Evolutionary conservation across 2,113 vertebrate species (phyloP).

Genomic region (Fukomys damarensis): DNA sequence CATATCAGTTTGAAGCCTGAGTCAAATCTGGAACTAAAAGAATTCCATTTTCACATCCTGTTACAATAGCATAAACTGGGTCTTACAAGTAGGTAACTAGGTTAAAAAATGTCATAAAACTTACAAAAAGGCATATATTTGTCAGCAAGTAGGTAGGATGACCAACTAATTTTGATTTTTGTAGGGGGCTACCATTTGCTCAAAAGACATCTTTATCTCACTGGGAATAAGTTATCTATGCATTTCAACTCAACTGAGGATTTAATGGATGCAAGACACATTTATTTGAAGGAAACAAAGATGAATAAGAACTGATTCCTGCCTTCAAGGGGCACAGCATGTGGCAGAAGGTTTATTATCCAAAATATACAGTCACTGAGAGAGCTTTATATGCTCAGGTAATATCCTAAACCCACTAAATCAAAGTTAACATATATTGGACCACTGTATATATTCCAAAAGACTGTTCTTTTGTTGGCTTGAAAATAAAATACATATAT

Average conservation of each 20-base stretch:
- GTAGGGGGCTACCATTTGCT: not conserved
- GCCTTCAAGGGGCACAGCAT: not conserved
- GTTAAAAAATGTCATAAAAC: constrained; percentile 15
- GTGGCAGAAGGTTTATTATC: not conserved
- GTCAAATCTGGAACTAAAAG: constrained; percentile 3
- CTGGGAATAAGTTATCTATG: constrained; percentile 3
- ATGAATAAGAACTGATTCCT: not conserved
- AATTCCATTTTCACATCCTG: constrained; percentile 30
- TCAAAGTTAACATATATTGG: not conserved
- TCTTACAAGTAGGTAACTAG: not conserved
- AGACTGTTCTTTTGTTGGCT: not conserved
- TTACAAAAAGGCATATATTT: not conserved
- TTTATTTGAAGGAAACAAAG: constrained; percentile 42
- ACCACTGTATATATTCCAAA: not conserved
- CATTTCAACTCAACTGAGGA: constrained; percentile 10
- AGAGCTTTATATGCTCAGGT: not conserved
- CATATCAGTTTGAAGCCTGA: not conserved
- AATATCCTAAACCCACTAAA: not conserved
- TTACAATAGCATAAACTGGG: not conserved
- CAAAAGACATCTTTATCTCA: not conserved
- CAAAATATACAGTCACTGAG: not conserved
- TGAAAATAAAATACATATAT: not conserved
- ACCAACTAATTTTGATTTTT: not conserved
- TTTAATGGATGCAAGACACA: not conserved
- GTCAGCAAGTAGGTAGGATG: not conserved